Base-by-base conservation (phyloP, 2,113 vertebrate species). In the Poeciliopsis prolifica region DNA sequence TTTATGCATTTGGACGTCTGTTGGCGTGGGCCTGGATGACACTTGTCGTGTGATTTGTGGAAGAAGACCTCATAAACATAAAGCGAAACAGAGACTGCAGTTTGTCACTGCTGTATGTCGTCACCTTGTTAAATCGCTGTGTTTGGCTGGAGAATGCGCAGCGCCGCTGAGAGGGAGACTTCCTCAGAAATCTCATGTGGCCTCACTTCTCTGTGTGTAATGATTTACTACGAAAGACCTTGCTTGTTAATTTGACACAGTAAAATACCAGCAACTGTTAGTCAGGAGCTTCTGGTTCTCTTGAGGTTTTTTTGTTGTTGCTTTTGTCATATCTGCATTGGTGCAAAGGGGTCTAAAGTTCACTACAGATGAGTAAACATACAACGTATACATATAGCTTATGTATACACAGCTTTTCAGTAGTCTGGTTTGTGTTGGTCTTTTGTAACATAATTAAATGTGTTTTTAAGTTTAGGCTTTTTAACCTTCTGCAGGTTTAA, bases 171-270 rank as follows among this genome's bases (percentile, higher is more conserved):
- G 44, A 72, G 40, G 68, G 40, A 76, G 31, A 72, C 29, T 24
- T 48, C n/a, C 60, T 72, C 70, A 69, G 65, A 74, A 70, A 70
- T 31, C 62, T 40, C 35, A 60, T 77, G 71, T 87, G 77, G 84
- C 19, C 75, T 87, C 78, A 78, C 70, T 60, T 77, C 79, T 86
- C 63, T 81, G 76, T 24, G 42, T 90, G 87, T 92, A 95, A 94
- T 95, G 71, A 95, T 95, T 94, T 78, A 93, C 94, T 72, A 72
- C 24, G 44, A 75, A 86, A 76, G 90, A 88, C 92, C 92, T 92
- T 91, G 87, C 62, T 35, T 24, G 78, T 86, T 82, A 72, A 69
- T 84, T 84, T 83, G 70, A 69, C 71, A n/a, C 4, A 10, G 68
- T 69, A 28, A 73, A 75, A 75, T 65, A 48, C 63, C 60, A 80